Conservation (phyloP, 1,140 invertebrate species). For the Cepaea nemoralis region DNA sequence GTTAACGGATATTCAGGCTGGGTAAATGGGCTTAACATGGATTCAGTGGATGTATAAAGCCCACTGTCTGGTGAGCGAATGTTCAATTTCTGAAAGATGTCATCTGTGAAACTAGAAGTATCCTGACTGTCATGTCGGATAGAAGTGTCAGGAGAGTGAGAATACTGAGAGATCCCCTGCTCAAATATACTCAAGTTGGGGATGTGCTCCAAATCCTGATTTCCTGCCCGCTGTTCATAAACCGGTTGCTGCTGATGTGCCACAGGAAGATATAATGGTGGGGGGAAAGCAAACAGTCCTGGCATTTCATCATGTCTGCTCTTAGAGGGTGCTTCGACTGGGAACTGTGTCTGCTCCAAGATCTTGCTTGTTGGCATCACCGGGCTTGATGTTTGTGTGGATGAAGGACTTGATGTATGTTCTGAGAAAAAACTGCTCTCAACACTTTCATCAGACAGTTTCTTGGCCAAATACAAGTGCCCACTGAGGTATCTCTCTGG, state of each 20-base stretch:
- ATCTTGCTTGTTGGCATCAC: not conserved
- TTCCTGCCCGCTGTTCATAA: not conserved
- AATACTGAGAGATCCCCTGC: not conserved
- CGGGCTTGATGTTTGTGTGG: slow-evolving; percentile 21
- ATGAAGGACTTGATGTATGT: slow-evolving; percentile 31
- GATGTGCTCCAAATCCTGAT: not conserved
- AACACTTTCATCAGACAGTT: slow-evolving; percentile 71
- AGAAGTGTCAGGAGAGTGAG: not conserved
- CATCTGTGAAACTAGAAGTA: not conserved
- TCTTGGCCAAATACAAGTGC: slow-evolving; percentile 71
- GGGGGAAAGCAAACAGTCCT: not conserved
- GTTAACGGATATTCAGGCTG: not conserved
- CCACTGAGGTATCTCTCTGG: slow-evolving; percentile 62
- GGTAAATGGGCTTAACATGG: not conserved
- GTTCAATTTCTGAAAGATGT: not conserved
- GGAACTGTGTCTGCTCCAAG: not conserved
- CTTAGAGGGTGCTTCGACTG: not conserved
- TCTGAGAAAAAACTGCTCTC: slow-evolving; percentile 52
- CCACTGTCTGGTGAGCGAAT: not conserved
- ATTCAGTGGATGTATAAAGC: not conserved
- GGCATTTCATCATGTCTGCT: not conserved
- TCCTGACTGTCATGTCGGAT: not conserved
- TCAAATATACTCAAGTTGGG: slow-evolving; percentile 28
- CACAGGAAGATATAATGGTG: not conserved
- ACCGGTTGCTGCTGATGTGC: not conserved